Evolutionary conservation across 2,888 invertebrate species (phyloP), one percentile per base, ranked within the genome.

Genomic region (Erebia palarica): DNA sequence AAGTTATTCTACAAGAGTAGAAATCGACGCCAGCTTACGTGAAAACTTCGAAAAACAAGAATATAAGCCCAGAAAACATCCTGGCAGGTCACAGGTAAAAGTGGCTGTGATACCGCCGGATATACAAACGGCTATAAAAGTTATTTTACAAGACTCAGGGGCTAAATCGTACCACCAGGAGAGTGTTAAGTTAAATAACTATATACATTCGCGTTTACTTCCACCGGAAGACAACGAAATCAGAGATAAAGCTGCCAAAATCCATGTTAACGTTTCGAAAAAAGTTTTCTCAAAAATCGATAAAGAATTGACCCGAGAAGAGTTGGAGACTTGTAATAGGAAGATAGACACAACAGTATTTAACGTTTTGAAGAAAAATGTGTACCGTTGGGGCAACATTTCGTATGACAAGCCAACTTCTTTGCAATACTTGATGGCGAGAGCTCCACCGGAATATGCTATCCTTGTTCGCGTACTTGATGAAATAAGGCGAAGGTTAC

Each of bases 371-470:
- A 95, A 94, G 75, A 89, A 94, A 76, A 94, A 94, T 71, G 86
- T 96, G 0, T 96, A 96, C 81, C 93, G 95, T 64, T 98, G 98
- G 97, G 94, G 95, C 61, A 95, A 96, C 16, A 93, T 97, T 36
- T 90, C 94, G 1, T 98, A 96, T 78, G 95, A 96, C 76, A 87
- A 92, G 59, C 90, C 95, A 10, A 95, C 94, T 16, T 92, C 95
- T 21, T 84, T 96, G 14, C 94, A 96, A 14, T 98, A 98, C 89
- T 91, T 98, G 68, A 86, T 96, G 75, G 93, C 92, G 0, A 93
- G 98, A 83, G 94, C 96, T 53, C 94, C 96, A 0, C 94, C 95
- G 0, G 97, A 98, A 77, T 98, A 97, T 90, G 95, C 96, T 0
- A 94, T 96, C 3, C 82, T 97, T 53, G 81, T 92, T 53, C 95